Conservation (phyloP, 2,888 invertebrate genomes). For the Hemicrepidius hirtus region DNA sequence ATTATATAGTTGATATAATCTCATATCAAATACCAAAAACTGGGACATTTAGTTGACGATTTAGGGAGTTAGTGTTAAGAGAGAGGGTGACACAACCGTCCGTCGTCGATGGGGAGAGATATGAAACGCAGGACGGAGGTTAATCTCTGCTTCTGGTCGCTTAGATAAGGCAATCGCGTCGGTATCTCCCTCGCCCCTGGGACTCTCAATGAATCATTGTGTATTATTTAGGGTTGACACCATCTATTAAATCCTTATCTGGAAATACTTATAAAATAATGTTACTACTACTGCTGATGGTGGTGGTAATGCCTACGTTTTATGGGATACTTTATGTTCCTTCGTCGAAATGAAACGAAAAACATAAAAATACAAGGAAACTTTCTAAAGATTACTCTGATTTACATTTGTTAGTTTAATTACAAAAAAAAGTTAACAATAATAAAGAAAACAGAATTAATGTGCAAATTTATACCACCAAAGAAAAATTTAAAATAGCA, state of each 20-base stretch:
- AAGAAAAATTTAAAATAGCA: too few species aligned
- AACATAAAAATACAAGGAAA: neutral
- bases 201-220: constrained; percentile 69
- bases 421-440: too few species aligned
- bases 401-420: neutral
- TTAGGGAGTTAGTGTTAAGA: constrained; percentile 50
- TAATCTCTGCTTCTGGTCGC: constrained; percentile 73
- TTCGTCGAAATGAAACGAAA: constrained; percentile 33
- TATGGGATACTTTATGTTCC: constrained; percentile 46
- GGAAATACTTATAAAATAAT: constrained; percentile 69
- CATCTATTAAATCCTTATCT: constrained; percentile 72
- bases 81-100: constrained; percentile 50
- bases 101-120: constrained; percentile 51
- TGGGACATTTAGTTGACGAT: constrained; percentile 51
- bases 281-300: constrained; percentile 44
- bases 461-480: too few species aligned
- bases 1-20: constrained; percentile 14
- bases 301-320: constrained; percentile 42
- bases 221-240: constrained; percentile 71
- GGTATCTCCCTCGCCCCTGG: constrained; percentile 66
- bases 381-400: neutral
- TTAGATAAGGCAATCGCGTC: constrained; percentile 72
- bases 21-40: constrained; percentile 42
- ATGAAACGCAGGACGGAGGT: constrained; percentile 60
- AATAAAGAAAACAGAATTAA: too few species aligned